Conservation (phyloP, 1,140 invertebrate species). For the Berghia stephanieae region DNA sequence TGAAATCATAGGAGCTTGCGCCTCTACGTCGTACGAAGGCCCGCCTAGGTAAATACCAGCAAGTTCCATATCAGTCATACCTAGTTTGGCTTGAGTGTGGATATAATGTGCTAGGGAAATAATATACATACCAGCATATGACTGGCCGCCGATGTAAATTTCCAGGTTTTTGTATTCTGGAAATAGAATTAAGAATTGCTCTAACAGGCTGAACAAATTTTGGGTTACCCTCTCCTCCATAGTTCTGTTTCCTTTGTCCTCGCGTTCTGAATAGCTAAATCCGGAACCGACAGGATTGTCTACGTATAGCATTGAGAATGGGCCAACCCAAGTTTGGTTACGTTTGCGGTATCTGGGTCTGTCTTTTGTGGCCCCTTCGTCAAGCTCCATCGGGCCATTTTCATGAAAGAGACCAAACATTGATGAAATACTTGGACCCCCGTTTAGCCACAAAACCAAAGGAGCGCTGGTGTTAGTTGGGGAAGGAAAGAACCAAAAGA, state of each 20-base stretch:
- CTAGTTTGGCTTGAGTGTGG: slow-evolving; percentile 69
- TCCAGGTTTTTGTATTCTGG: slow-evolving; percentile 55
- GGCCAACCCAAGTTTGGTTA: slow-evolving; percentile 76
- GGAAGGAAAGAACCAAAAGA: slow-evolving; percentile 88
- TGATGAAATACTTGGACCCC: slow-evolving; percentile 80
- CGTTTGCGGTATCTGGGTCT: slow-evolving; percentile 42
- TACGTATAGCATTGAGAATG: slow-evolving; percentile 83
- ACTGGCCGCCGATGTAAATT: slow-evolving; percentile 66
- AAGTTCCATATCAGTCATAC: slow-evolving; percentile 45
- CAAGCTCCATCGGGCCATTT: slow-evolving; percentile 77
- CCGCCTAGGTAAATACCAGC: slow-evolving; percentile 1
- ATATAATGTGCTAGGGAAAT: slow-evolving; percentile 81
- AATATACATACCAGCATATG: slow-evolving; percentile 74
- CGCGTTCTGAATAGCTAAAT: slow-evolving; percentile 59
- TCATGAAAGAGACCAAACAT: slow-evolving; percentile 82
- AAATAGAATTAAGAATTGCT: slow-evolving; percentile 67
- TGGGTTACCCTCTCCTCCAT: slow-evolving; percentile 65
- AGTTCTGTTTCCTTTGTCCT: slow-evolving; percentile 57
- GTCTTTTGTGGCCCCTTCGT: not conserved
- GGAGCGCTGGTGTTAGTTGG: slow-evolving; percentile 65
- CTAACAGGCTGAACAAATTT: slow-evolving; percentile 52
- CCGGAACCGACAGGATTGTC: slow-evolving; percentile 80
- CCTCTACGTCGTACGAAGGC: not conserved
- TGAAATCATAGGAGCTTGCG: not conserved
- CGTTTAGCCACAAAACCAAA: slow-evolving; percentile 84